These are phyloP conservation scores for Lytechinus pictus DNA, from an alignment of 35 echinoderm and acorn worm genomes.

Conservation along the genomic window DNA sequence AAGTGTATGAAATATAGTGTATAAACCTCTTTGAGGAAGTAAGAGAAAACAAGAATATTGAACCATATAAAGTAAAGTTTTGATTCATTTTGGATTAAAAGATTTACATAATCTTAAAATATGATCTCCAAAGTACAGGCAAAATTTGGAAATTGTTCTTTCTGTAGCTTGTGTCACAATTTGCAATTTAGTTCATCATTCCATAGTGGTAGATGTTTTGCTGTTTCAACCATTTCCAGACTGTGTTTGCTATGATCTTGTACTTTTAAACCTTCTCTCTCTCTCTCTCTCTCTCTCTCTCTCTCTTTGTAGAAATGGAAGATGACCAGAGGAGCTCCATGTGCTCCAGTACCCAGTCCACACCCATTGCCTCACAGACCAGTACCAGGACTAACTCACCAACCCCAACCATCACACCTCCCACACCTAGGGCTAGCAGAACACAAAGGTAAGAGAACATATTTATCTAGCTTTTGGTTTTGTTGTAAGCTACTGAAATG, in stretches of 20 bases:
- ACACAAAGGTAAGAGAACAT: conserved; percentile 80
- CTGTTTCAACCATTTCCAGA: background rate
- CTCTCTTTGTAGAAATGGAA: conserved; percentile 63
- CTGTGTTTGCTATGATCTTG: background rate
- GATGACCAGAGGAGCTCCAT: conserved; percentile 66
- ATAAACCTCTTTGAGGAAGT: too few species aligned
- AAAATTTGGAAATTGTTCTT: too few species aligned
- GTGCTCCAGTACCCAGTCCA: conserved; percentile 70
- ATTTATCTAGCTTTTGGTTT: conserved; percentile 18
- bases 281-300: background rate
- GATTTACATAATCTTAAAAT: too few species aligned
- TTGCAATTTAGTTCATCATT: too few species aligned
- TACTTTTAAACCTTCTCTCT: background rate
- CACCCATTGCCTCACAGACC: conserved; percentile 65
- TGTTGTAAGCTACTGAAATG: too few species aligned
- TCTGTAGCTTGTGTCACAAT: too few species aligned
- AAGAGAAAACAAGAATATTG: too few species aligned
- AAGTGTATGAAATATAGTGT: too few species aligned
- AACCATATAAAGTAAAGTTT: too few species aligned
- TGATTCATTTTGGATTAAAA: too few species aligned
- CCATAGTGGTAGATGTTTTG: too few species aligned
- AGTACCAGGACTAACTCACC: conserved; percentile 88
- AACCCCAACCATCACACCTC: conserved; percentile 80
- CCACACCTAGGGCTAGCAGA: conserved; percentile 88
- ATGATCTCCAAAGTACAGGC: too few species aligned